Conservation (phyloP, 2,113 vertebrate species). For the Varanus salvator region DNA sequence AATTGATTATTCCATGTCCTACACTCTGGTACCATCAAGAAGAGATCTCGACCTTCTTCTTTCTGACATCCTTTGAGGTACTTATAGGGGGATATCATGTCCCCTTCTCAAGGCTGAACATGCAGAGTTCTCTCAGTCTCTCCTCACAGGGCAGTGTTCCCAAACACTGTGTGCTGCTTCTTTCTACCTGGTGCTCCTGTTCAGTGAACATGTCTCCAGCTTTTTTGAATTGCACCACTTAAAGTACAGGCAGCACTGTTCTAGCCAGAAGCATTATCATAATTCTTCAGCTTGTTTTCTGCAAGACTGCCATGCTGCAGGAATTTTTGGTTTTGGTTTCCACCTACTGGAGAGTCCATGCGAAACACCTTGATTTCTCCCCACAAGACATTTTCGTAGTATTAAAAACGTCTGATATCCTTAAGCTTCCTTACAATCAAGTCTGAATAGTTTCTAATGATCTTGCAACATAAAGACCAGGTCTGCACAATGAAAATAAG, state of each 20-base stretch:
- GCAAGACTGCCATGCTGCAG: rapidly evolving
- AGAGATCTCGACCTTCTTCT: too few relatives aligned
- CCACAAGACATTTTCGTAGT: not conserved
- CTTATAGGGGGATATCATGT: too few relatives aligned
- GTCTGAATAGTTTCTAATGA: not conserved
- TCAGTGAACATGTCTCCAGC: not conserved
- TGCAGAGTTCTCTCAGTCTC: too few relatives aligned
- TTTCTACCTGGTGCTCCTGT: not conserved
- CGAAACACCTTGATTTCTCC: not conserved
- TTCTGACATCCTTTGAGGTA: too few relatives aligned
- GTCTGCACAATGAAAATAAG: too few relatives aligned
- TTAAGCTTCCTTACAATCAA: not conserved
- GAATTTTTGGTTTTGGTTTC: not conserved
- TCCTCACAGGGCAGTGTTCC: too few relatives aligned
- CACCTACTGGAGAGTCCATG: conserved; percentile 46
- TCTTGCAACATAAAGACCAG: too few relatives aligned
- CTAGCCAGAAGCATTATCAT: not conserved
- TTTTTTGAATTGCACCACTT: not conserved
- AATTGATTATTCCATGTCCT: too few relatives aligned
- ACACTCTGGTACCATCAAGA: too few relatives aligned
- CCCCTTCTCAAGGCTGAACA: too few relatives aligned
- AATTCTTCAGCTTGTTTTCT: rapidly evolving
- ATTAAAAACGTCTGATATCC: not conserved
- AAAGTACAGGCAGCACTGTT: not conserved
- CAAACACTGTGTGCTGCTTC: too few relatives aligned